These are phyloP conservation scores for Austrolebias charrua DNA, from an alignment of 2,797 vertebrate species.

Conservation along the genomic window DNA sequence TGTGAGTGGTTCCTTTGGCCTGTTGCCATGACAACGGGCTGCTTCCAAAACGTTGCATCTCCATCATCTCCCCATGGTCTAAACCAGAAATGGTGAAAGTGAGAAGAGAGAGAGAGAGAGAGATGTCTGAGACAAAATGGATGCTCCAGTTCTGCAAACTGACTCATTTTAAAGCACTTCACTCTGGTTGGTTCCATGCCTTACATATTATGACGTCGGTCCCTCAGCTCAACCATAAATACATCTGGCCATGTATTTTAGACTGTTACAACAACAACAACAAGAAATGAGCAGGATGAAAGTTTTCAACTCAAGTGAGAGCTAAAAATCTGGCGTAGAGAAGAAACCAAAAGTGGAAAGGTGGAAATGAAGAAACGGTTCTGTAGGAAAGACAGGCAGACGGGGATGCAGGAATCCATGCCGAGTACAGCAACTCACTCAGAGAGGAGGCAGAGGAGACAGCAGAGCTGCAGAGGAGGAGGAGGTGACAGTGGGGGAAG, in stretches of 20 bases:
- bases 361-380: conserved; percentile 42
- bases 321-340: conserved; percentile 38
- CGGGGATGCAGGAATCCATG: conserved; percentile 58
- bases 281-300: conserved; percentile 57
- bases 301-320: conserved; percentile 47
- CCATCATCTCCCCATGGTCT: conserved; percentile 90
- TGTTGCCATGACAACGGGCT: conserved; percentile 90
- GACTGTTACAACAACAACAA: conserved; percentile 34
- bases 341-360: conserved; percentile 56
- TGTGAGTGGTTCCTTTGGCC: conserved; percentile 82
- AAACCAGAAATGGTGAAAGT: conserved; percentile 35
- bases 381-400: conserved; percentile 43
- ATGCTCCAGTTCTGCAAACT: conserved; percentile 7
- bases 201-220: conserved; percentile 71
- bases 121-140: conserved; percentile 34
- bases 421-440: conserved; percentile 11
- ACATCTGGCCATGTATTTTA: conserved; percentile 49
- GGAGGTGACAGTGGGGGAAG: conserved; percentile 23
- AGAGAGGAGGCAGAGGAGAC: conserved; percentile 38
- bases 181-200: conserved; percentile 19
- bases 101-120: conserved; percentile 44
- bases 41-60: conserved; percentile 89
- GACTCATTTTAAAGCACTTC: neutral
- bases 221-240: conserved; percentile 73
- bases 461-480: conserved; percentile 36